Evolutionary conservation across 2,113 vertebrate species (phyloP).

Genomic region (Hydrochoerus hydrochaeris): DNA sequence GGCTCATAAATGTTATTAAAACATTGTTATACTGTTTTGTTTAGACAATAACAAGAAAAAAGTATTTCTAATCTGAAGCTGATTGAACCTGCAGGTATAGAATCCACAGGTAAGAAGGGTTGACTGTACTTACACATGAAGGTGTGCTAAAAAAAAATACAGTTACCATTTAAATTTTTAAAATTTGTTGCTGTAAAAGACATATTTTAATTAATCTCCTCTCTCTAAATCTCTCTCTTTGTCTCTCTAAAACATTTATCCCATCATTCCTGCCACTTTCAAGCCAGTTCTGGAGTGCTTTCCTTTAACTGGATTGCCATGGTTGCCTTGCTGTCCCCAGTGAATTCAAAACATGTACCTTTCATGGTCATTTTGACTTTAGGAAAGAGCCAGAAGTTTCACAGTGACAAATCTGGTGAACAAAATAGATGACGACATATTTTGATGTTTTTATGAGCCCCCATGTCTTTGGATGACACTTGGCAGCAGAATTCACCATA

Average conservation of each 20-base stretch:
- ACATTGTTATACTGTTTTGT: neutral
- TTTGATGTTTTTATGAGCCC: neutral
- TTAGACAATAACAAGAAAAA: neutral
- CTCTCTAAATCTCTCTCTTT: neutral
- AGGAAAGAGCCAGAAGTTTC: neutral
- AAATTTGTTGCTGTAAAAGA: neutral
- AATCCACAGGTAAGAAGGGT: neutral
- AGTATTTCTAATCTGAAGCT: neutral
- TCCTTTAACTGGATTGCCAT: neutral
- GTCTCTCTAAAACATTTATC: neutral
- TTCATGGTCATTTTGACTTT: neutral
- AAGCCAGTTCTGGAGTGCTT: neutral
- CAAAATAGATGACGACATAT: neutral
- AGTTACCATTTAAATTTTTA: neutral
- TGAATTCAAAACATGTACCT: neutral
- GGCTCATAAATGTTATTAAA: neutral
- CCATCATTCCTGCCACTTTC: neutral
- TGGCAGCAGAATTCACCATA: neutral
- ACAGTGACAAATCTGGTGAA: neutral
- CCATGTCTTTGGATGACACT: neutral
- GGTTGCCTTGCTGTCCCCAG: neutral
- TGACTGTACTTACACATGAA: neutral
- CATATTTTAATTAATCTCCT: neutral
- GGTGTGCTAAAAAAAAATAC: neutral
- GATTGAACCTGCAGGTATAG: neutral